Conservation (phyloP, 2,888 invertebrate species). For the Drosophila prolongata region DNA sequence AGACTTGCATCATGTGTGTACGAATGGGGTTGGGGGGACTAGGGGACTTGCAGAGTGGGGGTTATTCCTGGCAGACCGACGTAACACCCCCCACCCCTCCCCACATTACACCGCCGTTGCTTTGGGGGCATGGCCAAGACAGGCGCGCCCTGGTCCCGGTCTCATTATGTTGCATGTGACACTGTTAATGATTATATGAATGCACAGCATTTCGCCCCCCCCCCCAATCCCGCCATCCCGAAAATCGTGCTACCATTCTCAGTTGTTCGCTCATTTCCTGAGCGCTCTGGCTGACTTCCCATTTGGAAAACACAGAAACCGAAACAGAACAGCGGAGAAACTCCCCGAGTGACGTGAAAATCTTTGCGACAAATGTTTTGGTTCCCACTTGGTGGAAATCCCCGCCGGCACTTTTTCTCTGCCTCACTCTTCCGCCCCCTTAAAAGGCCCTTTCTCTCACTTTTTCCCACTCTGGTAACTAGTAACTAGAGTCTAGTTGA, state of each 20-base stretch:
- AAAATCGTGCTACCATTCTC: constrained; percentile 31
- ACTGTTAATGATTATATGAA: constrained; percentile 83
- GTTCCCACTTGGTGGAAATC: constrained; percentile 79
- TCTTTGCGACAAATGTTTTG: constrained; percentile 79
- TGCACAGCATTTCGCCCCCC: constrained; percentile 19
- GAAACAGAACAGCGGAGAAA: constrained; percentile 19
- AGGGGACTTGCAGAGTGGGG: not conserved
- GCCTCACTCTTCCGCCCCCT: not conserved
- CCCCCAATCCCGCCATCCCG: not conserved
- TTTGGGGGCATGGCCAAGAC: constrained; percentile 55
- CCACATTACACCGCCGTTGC: constrained; percentile 22
- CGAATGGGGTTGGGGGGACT: not conserved
- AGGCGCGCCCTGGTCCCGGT: constrained; percentile 75
- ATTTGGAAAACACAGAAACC: constrained; percentile 16
- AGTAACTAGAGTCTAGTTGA: constrained; percentile 42
- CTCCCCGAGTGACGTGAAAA: constrained; percentile 73
- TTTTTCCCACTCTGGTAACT: constrained; percentile 1
- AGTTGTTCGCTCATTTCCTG: constrained; percentile 57
- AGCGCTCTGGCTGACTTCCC: constrained; percentile 35
- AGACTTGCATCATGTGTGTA: constrained; percentile 45
- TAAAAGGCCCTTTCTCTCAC: not conserved
- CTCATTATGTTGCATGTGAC: constrained; percentile 83
- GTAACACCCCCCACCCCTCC: no score
- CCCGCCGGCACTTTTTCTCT: constrained; percentile 41
- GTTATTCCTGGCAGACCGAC: not conserved